A percentile compares a stretch with the other conserved stretches of the same genome.
These are phyloP conservation scores for Trachelus tabidus DNA, from an alignment of 2,888 invertebrate genomes.

Conservation along the genomic window DNA sequence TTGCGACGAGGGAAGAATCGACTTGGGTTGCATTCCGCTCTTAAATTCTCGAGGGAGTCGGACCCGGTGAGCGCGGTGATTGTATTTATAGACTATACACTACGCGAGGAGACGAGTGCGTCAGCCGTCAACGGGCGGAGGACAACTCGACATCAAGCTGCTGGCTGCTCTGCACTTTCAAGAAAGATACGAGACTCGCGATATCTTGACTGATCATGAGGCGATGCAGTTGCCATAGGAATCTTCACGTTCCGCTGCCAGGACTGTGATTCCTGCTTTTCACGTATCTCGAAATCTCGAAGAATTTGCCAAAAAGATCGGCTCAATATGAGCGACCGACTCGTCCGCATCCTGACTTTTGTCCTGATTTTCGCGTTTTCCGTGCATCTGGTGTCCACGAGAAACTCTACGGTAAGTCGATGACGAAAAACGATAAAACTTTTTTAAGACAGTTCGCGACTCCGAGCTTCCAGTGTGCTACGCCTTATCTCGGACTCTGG, in stretches of 20 bases:
- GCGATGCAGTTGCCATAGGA: background rate
- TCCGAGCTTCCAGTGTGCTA: background rate
- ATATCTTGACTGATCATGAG: background rate
- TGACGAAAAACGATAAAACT: background rate
- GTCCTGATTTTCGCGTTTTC: background rate
- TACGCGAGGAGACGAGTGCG: constrained; percentile 2
- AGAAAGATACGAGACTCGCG: background rate
- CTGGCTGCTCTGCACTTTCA: background rate
- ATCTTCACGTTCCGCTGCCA: background rate
- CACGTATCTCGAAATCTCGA: background rate
- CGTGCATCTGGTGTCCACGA: background rate
- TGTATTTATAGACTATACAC: background rate
- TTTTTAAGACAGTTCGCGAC: background rate
- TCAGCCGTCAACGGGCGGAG: background rate
- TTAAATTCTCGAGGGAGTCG: background rate
- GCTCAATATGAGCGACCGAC: background rate
- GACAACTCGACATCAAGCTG: background rate
- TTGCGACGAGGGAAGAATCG: background rate
- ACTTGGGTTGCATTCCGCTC: background rate
- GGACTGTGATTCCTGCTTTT: background rate
- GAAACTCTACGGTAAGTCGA: background rate
- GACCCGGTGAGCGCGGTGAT: background rate
- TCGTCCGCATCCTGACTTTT: background rate
- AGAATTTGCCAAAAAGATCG: background rate
- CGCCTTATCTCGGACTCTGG: background rate